Evolutionary conservation across 2,888 invertebrate genomes (phyloP), one percentile per base, ranked within the genome.

Genomic region (Cepaea hortensis): DNA sequence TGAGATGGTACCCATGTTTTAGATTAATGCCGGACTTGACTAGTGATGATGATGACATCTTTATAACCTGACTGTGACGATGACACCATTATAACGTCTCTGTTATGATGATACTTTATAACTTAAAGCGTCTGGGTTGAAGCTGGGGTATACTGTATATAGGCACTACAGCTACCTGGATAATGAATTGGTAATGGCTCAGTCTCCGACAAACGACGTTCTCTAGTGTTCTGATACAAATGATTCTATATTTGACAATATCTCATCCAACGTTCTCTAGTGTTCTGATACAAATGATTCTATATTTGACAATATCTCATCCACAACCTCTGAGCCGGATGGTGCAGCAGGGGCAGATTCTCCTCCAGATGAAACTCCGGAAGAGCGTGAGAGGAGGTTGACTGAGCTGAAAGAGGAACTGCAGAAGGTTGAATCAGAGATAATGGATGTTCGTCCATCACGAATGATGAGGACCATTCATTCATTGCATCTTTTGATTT

Each of bases 371-470:
- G 87, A 89, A 79, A 88, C 86, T n/a, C 90, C 90, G 23, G 89
- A 89, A 7, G 92, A 92, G 61, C 88, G 89, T 81, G 91, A 92
- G 83, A 88, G 88, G 68, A 89, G 91, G 72, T 89, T 90, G 83
- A 96, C 96, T 84, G 97, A 97, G 95, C 98, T 98, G 98, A 96
- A 96, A 93, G 96, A 96, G 55, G 96, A 96, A 93, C 94, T 96
- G 86, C 95, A 95, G 48, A 96, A 95, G 94, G 97, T 98, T 88
- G 99, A 99, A 94, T 98, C 99, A 93, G 99, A 99, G 95, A 99
- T 99, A 18, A 13, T 9, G 35, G 35, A 35, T 35, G 35, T 35
- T 35, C 35, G 35, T 35, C 35, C 35, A 35, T 35, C 35, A 35
- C 35, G 35, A 35, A 35, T 35, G 35, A 35, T 35, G 35, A 35